Evolutionary conservation across 1,140 invertebrate species (phyloP), one percentile per base, ranked within the genome.

Genomic region (Calephelis virginiensis): DNA sequence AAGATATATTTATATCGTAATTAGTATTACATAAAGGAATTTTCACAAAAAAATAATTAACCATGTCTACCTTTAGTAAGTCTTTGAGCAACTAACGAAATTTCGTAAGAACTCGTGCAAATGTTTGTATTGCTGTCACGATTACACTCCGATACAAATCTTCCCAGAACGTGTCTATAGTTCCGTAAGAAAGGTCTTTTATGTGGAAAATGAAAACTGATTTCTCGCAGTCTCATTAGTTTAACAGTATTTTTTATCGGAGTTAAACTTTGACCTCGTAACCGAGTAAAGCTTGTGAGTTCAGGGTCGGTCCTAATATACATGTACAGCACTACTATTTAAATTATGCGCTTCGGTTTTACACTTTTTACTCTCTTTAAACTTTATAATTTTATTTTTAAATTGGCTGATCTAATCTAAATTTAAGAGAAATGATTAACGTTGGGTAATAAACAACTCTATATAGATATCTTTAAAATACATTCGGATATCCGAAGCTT

Each of bases 81-180:
- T 59, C 28, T 37, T 37, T 12, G 50, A 17, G 8, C 12, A 17
- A 37, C 53, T 3, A 59, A 59, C 38, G 38, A 59, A 38, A 59
- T 59, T 59, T 59, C 56, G 37, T 59, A 59, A 59, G 37, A 59
- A 67, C 48, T 68, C 77, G 76, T 73, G 76, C 75, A 63, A 76
- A 75, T 67, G 74, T 73, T 76, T 68, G 76, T 78, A 79, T 81
- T 81, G 69, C 71, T 69, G 75, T 83, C 83, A 80, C 79, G 81
- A 81, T 77, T 59, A 59, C 37, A 59, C 62, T 9, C 48, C 56
- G 74, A 81, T 81, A 70, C n/a, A 38, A 65, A 79, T 80, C 77
- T 75, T 38, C 28, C 17, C 17, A n/a, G 61, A 66, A 60, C 63
- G 66, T 64, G 67, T 47, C 49, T 61, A 17, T n/a, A 61, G 59